A percentile compares a stretch with the other conserved stretches of the same genome.
Conservation (phyloP, 2,113 vertebrate species). For the Coreoperca whiteheadi region DNA sequence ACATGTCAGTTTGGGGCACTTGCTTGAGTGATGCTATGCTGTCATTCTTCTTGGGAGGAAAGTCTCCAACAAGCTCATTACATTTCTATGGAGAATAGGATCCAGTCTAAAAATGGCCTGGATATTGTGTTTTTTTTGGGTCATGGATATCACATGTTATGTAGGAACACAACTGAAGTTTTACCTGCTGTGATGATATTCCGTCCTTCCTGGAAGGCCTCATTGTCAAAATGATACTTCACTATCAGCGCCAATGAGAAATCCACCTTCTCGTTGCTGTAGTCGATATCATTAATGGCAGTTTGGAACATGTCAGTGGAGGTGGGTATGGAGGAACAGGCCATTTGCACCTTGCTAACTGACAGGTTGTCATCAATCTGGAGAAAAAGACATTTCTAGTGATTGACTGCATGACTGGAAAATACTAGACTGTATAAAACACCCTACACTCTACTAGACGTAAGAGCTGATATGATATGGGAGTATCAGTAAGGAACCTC, state of each 20-base stretch:
- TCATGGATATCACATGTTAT: no score
- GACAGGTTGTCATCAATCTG: conserved; percentile 66
- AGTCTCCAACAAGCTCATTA: no score
- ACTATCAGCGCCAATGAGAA: conserved; percentile 7
- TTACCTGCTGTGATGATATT: conserved; percentile 60
- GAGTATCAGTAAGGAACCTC: no score
- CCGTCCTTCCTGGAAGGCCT: conserved; percentile 57
- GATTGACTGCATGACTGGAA: neutral
- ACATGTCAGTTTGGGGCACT: no score
- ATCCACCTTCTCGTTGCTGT: conserved; percentile 65
- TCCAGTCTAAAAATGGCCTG: no score
- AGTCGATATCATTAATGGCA: conserved; percentile 39
- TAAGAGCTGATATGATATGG: no score
- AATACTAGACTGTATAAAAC: neutral
- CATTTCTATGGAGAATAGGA: no score
- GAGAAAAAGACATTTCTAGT: neutral
- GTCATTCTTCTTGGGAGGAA: no score
- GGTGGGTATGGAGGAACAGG: conserved; percentile 35
- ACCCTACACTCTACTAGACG: no score
- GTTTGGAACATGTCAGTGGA: conserved; percentile 33
- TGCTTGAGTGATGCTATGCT: no score
- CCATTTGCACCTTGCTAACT: conserved; percentile 35
- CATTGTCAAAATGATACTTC: conserved; percentile 60
- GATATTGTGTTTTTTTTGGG: no score
- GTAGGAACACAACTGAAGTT: neutral